phyloP scores from a whole-genome alignment of 2,113 vertebrate species.

The Mirza zaza region DNA sequence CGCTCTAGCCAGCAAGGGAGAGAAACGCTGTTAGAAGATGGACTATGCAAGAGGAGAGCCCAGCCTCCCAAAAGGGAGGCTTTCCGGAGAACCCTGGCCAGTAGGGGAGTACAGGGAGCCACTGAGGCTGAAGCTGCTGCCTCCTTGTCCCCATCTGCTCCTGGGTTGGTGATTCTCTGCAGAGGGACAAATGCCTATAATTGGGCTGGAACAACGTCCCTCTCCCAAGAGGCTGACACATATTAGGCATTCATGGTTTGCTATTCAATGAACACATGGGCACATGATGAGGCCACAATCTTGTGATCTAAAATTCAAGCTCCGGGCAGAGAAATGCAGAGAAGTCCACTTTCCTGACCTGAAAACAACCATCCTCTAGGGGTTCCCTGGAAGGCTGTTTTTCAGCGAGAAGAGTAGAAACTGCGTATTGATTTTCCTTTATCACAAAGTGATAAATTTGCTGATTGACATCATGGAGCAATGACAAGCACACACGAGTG shows the following conservation, averaged over 20 bases:
- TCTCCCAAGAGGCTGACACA: background rate
- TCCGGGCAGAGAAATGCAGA: background rate
- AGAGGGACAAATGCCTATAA: background rate
- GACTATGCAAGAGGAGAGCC: background rate
- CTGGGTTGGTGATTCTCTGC: background rate
- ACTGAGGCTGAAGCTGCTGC: background rate
- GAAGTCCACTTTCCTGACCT: background rate
- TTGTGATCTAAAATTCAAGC: background rate
- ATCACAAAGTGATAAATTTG: background rate
- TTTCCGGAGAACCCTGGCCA: background rate
- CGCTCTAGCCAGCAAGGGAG: background rate
- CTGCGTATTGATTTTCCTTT: background rate
- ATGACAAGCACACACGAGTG: background rate
- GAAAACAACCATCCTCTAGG: background rate
- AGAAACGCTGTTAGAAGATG: background rate
- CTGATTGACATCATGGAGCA: rapidly evolving
- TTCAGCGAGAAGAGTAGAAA: background rate
- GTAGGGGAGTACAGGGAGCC: background rate
- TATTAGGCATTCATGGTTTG: background rate
- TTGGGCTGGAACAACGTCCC: background rate
- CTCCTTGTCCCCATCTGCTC: background rate
- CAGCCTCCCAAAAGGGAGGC: background rate
- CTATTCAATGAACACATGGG: background rate
- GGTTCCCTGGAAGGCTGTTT: background rate
- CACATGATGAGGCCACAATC: background rate